Evolutionary conservation across 1,140 invertebrate species (phyloP), one percentile per base, ranked within the genome.

Genomic region (Drosophila biarmipes): DNA sequence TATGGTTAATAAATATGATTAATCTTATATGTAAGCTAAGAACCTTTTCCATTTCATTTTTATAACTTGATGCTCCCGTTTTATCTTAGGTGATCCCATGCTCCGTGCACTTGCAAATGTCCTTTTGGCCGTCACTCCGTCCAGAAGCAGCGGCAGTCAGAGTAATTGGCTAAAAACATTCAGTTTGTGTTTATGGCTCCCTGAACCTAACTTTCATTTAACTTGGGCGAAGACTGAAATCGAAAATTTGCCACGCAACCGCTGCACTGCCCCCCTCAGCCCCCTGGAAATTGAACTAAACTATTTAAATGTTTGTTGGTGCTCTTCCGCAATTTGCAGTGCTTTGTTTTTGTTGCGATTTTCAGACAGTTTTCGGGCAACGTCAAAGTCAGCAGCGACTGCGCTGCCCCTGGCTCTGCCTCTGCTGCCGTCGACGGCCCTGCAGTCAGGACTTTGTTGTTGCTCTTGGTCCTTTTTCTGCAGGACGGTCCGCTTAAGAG

Each of bases 401-500:
- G 54, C 42, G 55, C 55, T 57, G 55, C 55, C 29, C 15, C 40
- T 24, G 24, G 3, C 24, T 24, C 24, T 24, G 24, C 24, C 24
- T 1, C 24, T 2, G 24, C 3, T 5, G 43, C n/a, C 2, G 54
- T 45, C 54, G 38, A 43, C 55, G 52, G 56, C 62, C 57, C 49
- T 66, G 57, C 57, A 66, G 35, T 66, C 11, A 35, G 27, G 15
- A 48, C 27, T 15, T 54, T 62, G 43, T 40, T 48, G 45, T 24
- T 46, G 10, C 11, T 29, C 34, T 29, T 24, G 31, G 43, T 46
- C 46, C 46, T 17, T 59, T 62, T 21, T 21, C 10, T 14, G 19
- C 24, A 46, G 42, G 49, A 68, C 38, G 61, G 66, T 68, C 72
- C 77, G 78, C 57, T 71, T 74, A 74, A 80, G 72, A 87, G 82